Evolutionary conservation across 2,113 vertebrate species (phyloP), one percentile per base, ranked within the genome.

Genomic region (Etheostoma cragini): DNA sequence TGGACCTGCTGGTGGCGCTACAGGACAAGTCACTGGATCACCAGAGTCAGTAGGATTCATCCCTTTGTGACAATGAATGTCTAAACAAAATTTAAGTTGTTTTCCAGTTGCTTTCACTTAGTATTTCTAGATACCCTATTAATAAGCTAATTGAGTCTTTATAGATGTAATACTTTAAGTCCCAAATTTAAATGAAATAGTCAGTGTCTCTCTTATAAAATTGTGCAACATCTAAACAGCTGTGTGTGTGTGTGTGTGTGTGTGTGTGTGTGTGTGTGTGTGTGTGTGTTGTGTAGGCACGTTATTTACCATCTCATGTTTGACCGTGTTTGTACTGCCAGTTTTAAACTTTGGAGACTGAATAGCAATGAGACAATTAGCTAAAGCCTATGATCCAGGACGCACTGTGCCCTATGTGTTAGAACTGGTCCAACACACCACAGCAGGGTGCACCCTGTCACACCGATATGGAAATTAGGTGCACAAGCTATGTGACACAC

Each of bases 281-380:
- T 24, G 14, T 30, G 30, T 30, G 4, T 30, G 30, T 30, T 30
- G 30, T 30, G 30, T 30, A 3, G 30, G 30, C 30, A 30, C 30
- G 30, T 30, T 30, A 4, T 30, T 30, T 30, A 30, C 30, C 30
- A 30, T 30, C 30, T 30, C 30, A 30, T 4, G 30, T 30, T 30
- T 30, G 30, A 30, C 30, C 3, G 30, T 30, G 30, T 30, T 66
- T 46, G 60, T 19, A 0, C 33, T 66, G 54, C 45, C 49, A 26
- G 12, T 72, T 83, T 78, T 53, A 65, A 72, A 78, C 70, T 79
- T 79, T 5, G 16, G 30, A 66, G 8, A 7, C 62, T 65, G 72
- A 81, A 85, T 83, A 70, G 11, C 45, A 86, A 89, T 72, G 74
- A 86, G 72, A 84, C 76, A 81, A 78, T 92, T 88, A 88, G 56